A percentile compares a stretch with the other conserved stretches of the same genome.
phyloP scores from a whole-genome alignment of 2,888 invertebrate genomes.

The Pristionchus entomophagus region DNA sequence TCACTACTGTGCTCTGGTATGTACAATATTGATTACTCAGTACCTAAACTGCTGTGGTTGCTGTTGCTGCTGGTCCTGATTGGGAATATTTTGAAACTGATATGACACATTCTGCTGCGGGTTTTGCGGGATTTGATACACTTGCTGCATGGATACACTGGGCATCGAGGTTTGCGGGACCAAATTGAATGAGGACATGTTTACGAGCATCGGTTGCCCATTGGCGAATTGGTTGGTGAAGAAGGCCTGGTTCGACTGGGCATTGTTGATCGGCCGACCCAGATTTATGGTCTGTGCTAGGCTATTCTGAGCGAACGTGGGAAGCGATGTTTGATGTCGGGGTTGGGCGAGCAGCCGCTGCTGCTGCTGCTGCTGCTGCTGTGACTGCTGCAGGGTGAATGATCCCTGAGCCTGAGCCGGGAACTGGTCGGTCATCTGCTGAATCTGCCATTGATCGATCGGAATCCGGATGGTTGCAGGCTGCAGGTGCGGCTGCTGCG shows the following conservation, averaged over 20 bases:
- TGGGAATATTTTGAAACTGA: neutral
- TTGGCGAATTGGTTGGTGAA: neutral
- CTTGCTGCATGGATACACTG: neutral
- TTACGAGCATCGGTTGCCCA: neutral
- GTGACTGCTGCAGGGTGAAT: neutral
- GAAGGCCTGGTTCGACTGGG: neutral
- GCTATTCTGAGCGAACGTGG: neutral
- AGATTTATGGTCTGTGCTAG: neutral
- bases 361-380: slow-evolving; percentile 2
- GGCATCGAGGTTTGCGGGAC: neutral
- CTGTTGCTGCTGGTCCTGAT: slow-evolving; percentile 17
- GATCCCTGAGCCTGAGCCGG: neutral
- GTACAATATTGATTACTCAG: neutral
- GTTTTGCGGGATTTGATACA: neutral
- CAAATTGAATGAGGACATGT: neutral
- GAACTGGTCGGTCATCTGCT: neutral
- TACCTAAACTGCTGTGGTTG: slow-evolving; percentile 31
- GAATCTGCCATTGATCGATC: neutral
- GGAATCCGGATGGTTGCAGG: neutral
- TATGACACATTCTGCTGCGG: slow-evolving; percentile 24
- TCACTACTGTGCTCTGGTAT: no score
- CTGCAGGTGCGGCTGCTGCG: neutral
- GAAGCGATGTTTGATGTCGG: neutral
- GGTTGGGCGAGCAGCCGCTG: neutral
- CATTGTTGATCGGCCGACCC: neutral